Evolutionary conservation across 1,140 invertebrate genomes (phyloP).

Genomic region (Mesaphorura yosii): DNA sequence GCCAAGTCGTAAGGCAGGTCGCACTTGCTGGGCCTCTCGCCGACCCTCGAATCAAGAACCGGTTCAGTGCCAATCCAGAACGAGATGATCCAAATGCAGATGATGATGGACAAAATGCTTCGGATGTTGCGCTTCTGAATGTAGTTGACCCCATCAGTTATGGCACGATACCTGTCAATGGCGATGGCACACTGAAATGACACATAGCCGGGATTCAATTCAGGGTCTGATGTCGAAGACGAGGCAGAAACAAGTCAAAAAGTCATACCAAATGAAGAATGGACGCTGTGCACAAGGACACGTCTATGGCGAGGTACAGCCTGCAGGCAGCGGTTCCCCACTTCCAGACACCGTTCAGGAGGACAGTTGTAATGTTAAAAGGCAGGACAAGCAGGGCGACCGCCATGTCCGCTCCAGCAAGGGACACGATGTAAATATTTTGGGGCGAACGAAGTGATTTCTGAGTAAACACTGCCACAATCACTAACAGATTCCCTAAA

Average conservation of each 20-base stretch:
- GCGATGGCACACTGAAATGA: constrained; percentile 45
- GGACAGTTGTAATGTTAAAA: constrained; percentile 6
- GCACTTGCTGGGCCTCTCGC: constrained; percentile 35
- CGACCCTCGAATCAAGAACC: constrained; percentile 14
- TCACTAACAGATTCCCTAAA: constrained; percentile 21
- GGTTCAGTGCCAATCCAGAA: constrained; percentile 53
- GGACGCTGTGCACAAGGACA: constrained; percentile 45
- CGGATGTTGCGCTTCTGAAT: constrained; percentile 43
- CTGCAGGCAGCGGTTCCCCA: neutral
- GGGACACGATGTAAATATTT: constrained; percentile 15
- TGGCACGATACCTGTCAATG: constrained; percentile 42
- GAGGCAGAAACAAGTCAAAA: no score
- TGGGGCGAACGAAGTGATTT: constrained; percentile 10
- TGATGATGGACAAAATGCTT: constrained; percentile 34
- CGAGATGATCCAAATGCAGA: constrained; percentile 48
- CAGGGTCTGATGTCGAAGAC: no score
- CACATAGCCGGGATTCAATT: no score
- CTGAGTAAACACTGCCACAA: constrained; percentile 8
- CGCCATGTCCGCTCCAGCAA: constrained; percentile 10
- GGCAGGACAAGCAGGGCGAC: constrained; percentile 15
- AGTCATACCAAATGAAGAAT: constrained; percentile 94
- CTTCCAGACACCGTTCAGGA: constrained; percentile 3
- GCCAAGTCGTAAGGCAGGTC: constrained; percentile 6
- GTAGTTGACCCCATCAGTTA: constrained; percentile 50
- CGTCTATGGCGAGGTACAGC: constrained; percentile 4